A percentile compares a stretch with the other conserved stretches of the same genome.
Evolutionary conservation across 2,888 invertebrate genomes (phyloP).

Genomic region (Azorinus chamasolen): DNA sequence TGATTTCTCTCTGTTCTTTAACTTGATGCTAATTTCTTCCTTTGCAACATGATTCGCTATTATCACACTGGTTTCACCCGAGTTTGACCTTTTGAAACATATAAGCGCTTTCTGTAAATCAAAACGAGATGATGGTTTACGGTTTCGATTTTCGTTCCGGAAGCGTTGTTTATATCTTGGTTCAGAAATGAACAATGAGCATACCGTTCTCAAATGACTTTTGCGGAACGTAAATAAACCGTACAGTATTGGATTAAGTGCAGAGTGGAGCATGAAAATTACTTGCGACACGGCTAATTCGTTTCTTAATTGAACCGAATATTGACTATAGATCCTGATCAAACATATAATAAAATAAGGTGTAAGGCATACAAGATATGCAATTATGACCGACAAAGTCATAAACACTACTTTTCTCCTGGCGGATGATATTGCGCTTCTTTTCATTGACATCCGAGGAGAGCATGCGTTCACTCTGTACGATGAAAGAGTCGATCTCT

Average conservation of each 20-base stretch:
- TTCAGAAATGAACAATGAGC: slow-evolving; percentile 14
- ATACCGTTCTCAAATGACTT: slow-evolving; percentile 48
- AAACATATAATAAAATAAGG: slow-evolving; percentile 87
- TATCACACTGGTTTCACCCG: slow-evolving; percentile 64
- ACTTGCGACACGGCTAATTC: slow-evolving; percentile 79
- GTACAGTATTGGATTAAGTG: slow-evolving; percentile 87
- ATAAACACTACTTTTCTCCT: slow-evolving; percentile 87
- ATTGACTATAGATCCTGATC: slow-evolving; percentile 85
- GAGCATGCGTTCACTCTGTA: slow-evolving; percentile 33
- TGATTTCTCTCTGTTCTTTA: slow-evolving; percentile 43
- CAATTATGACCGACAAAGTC: slow-evolving; percentile 87
- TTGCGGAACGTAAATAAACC: slow-evolving; percentile 83
- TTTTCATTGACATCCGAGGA: slow-evolving; percentile 77
- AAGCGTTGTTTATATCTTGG: not conserved
- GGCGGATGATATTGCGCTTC: slow-evolving; percentile 80
- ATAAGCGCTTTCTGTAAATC: too few species aligned
- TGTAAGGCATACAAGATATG: slow-evolving; percentile 86
- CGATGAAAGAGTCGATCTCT: slow-evolving; percentile 12
- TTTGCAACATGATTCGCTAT: slow-evolving; percentile 65
- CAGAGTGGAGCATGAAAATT: slow-evolving; percentile 85
- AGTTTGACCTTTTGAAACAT: slow-evolving; percentile 2
- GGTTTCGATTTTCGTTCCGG: too few species aligned
- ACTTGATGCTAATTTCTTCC: slow-evolving; percentile 60
- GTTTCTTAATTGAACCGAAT: slow-evolving; percentile 73
- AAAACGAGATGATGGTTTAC: too few species aligned